Conservation (phyloP, 2,113 vertebrate genomes). For the Datnioides undecimradiatus region DNA sequence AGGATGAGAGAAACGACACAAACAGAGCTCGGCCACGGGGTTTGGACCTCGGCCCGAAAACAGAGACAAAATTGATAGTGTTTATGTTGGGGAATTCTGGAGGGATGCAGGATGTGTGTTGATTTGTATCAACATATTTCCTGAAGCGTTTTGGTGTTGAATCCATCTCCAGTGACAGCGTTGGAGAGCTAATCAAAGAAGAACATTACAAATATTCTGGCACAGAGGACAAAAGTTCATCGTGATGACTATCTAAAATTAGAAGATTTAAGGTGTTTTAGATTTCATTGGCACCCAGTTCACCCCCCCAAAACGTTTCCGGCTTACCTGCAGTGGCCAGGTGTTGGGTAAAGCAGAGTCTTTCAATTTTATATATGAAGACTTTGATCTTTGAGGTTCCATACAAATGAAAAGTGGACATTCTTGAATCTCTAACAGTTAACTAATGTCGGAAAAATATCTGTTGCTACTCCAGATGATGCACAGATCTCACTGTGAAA, state of each 20-base stretch:
- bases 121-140: slow-evolving; percentile 68
- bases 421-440: background rate
- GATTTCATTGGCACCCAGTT: background rate
- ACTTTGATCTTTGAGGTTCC: background rate
- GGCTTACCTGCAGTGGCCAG: background rate
- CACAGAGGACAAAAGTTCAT: background rate
- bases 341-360: background rate
- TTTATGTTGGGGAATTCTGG: slow-evolving; percentile 79
- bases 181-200: slow-evolving; percentile 31
- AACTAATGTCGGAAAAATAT: background rate
- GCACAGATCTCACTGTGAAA: slow-evolving; percentile 13
- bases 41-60: slow-evolving; percentile 69
- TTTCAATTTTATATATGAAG: background rate
- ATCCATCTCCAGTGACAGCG: slow-evolving; percentile 46
- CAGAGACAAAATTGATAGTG: slow-evolving; percentile 75
- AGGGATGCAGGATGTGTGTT: slow-evolving; percentile 70
- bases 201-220: background rate
- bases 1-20: slow-evolving; percentile 71
- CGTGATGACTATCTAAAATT: background rate
- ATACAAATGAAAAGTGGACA: background rate
- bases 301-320: background rate
- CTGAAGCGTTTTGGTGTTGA: slow-evolving; percentile 36
- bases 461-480: slow-evolving; percentile 7
- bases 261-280: background rate
- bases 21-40: slow-evolving; percentile 48